Conservation (phyloP, 2,797 vertebrate species). For the Typhlichthys eigenmanni region DNA sequence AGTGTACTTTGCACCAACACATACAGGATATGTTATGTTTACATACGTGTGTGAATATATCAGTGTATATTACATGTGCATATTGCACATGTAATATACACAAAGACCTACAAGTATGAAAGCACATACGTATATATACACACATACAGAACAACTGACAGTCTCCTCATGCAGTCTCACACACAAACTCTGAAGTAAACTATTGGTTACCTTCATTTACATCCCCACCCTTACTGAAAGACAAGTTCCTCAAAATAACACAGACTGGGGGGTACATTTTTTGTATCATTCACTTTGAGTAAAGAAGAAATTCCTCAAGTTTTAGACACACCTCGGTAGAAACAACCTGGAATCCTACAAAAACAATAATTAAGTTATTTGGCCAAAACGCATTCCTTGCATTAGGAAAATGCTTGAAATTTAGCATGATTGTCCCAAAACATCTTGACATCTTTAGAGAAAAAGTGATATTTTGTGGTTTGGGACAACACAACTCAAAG, state of each 20-base stretch:
- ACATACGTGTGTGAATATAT: slow-evolving; percentile 59
- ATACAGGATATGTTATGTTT: slow-evolving; percentile 81
- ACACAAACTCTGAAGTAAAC: slow-evolving; percentile 41
- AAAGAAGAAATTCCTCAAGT: slow-evolving; percentile 13
- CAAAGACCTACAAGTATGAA: neutral
- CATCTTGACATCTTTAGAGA: slow-evolving; percentile 8
- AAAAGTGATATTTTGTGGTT: slow-evolving; percentile 16
- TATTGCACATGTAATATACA: slow-evolving; percentile 61
- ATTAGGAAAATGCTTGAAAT: slow-evolving; percentile 10
- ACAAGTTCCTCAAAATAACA: slow-evolving; percentile 1
- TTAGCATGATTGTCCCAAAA: neutral
- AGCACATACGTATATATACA: slow-evolving; percentile 14
- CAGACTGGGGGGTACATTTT: neutral
- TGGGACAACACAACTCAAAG: slow-evolving; percentile 15
- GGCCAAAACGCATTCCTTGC: slow-evolving; percentile 6
- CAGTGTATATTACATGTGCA: slow-evolving; percentile 25
- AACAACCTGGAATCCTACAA: slow-evolving; percentile 38
- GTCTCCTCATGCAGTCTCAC: slow-evolving; percentile 66
- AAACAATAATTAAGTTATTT: neutral
- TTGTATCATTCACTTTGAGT: slow-evolving; percentile 18
- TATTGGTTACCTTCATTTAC: slow-evolving; percentile 37
- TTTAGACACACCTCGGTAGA: slow-evolving; percentile 30
- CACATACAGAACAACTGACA: slow-evolving; percentile 61
- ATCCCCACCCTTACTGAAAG: slow-evolving; percentile 20
- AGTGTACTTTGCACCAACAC: slow-evolving; percentile 90